A percentile compares a stretch with the other conserved stretches of the same genome.
phyloP scores from a whole-genome alignment of 2,888 invertebrate genomes.

The Mechanitis messenoides region DNA sequence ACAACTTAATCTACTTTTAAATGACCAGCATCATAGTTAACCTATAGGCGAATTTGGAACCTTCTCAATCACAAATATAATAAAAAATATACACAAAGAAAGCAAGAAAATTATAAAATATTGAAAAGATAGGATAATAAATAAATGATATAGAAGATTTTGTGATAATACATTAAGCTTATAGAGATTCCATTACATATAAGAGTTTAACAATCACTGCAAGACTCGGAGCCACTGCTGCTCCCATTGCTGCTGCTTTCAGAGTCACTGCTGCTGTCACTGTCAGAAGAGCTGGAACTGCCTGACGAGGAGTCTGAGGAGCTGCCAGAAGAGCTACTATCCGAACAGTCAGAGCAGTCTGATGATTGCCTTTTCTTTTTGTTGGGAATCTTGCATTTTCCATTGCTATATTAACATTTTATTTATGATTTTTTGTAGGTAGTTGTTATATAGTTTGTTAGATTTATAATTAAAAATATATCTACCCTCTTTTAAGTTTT shows the following conservation, averaged over 20 bases:
- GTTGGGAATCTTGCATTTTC: conserved; percentile 56
- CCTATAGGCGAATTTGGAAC: conserved; percentile 30
- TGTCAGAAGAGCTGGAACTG: conserved; percentile 50
- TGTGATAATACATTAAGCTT: conserved; percentile 8
- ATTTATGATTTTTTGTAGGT: neutral
- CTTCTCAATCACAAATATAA: conserved; percentile 6
- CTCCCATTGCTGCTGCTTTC: conserved; percentile 35
- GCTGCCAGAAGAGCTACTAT: conserved; percentile 51
- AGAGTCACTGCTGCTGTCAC: conserved; percentile 52
- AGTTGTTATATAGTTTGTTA: neutral
- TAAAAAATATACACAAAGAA: conserved; percentile 18
- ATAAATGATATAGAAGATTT: conserved; percentile 7
- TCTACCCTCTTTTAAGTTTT: neutral
- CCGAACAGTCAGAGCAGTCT: conserved; percentile 51
- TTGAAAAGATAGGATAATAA: conserved; percentile 8
- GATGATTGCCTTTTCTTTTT: conserved; percentile 57
- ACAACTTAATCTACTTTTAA: conserved; percentile 28
- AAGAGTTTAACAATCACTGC: conserved; percentile 42
- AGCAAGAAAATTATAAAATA: conserved; percentile 3
- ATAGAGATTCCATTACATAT: conserved; percentile 13
- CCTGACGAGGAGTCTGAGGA: conserved; percentile 53
- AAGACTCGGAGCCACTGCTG: conserved; percentile 48
- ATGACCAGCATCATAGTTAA: conserved; percentile 44
- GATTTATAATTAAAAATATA: neutral
- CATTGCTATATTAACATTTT: conserved; percentile 42